Conservation (phyloP, 1,140 invertebrate genomes). For the Sminthurinus signatus region DNA sequence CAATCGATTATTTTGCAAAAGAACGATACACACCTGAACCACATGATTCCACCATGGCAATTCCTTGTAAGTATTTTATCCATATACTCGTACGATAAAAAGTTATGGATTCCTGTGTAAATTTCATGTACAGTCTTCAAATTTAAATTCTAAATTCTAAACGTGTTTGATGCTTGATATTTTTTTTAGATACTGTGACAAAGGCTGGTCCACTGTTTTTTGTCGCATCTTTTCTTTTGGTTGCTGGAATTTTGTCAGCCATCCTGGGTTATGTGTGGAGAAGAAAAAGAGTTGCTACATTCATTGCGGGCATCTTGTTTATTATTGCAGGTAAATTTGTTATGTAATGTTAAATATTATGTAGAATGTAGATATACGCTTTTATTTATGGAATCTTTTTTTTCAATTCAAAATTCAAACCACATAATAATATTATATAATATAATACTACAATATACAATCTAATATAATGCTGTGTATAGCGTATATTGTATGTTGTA, state of each 20-base stretch:
- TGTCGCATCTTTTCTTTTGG: conserved; percentile 54
- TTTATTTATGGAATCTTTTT: too few relatives aligned
- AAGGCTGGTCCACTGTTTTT: conserved; percentile 61
- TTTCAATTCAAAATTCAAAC: too few relatives aligned
- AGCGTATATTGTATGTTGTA: too few relatives aligned
- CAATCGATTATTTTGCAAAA: conserved; percentile 77
- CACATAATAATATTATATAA: too few relatives aligned
- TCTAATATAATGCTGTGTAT: too few relatives aligned
- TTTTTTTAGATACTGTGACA: conserved; percentile 57
- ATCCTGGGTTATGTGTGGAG: conserved; percentile 55
- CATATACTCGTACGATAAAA: neutral
- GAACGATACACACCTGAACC: conserved; percentile 66
- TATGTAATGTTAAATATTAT: too few relatives aligned
- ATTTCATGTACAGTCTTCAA: neutral
- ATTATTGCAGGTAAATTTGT: conserved; percentile 63
- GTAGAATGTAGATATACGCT: too few relatives aligned
- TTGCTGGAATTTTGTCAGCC: conserved; percentile 58
- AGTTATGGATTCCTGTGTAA: neutral
- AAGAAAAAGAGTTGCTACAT: conserved; percentile 55
- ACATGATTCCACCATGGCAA: conserved; percentile 64
- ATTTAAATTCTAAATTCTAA: neutral
- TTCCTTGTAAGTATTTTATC: conserved; percentile 24
- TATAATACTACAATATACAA: too few relatives aligned
- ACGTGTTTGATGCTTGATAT: neutral
- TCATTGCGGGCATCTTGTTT: conserved; percentile 60